These are phyloP conservation scores for Polyommatus icarus DNA, from an alignment of 2,888 invertebrate genomes.

Conservation along the genomic window DNA sequence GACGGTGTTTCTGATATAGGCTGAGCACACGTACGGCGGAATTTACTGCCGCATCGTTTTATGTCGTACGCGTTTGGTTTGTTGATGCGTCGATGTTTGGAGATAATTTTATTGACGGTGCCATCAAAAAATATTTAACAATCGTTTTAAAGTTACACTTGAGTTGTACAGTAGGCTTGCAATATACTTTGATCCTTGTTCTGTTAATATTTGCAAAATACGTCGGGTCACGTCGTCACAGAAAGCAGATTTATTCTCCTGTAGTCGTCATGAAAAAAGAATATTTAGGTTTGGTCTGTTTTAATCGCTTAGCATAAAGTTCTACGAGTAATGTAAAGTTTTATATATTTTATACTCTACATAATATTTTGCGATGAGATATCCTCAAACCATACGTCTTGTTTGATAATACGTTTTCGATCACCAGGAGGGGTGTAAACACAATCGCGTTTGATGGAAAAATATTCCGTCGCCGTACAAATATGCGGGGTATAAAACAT, in stretches of 20 bases:
- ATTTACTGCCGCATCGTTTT: constrained; percentile 5
- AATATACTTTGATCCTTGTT: no score
- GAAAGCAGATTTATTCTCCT: no score
- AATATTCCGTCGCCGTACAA: background rate
- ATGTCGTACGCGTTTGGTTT: background rate
- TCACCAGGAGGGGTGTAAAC: background rate
- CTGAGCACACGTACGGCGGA: background rate
- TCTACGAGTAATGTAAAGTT: no score
- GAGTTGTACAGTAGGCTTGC: no score
- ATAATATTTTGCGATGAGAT: no score
- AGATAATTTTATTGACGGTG: background rate
- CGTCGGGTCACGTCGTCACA: no score
- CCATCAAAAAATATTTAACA: background rate
- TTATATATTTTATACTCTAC: no score
- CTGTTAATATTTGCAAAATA: no score
- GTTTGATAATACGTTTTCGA: constrained; percentile 8
- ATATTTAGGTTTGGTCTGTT: no score
- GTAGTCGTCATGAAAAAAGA: no score
- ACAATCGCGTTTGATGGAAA: background rate
- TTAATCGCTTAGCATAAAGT: no score
- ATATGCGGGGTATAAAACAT: background rate
- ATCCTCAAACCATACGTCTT: background rate
- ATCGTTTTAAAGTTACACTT: background rate
- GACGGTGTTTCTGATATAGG: constrained; percentile 9
- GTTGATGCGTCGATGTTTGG: background rate